phyloP scores from a whole-genome alignment of 1,140 invertebrate species.

The Caenorhabditis briggsae region DNA sequence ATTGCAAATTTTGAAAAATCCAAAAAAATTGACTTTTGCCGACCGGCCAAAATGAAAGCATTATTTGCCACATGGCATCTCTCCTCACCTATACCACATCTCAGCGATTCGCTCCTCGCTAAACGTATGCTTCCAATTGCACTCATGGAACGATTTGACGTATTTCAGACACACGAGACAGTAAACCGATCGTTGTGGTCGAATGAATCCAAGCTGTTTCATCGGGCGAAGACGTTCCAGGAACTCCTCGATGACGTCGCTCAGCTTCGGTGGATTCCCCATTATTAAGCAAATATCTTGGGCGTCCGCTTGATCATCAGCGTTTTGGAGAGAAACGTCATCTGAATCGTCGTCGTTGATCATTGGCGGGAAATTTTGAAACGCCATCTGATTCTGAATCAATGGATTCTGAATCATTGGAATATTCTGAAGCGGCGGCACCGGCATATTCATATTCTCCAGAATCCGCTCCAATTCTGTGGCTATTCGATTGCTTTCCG shows the following conservation, averaged over 20 bases:
- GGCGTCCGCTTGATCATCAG: too few species aligned
- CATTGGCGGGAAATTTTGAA: too few species aligned
- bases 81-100: constrained; percentile 20
- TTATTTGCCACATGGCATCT: too few species aligned
- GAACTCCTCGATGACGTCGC: constrained; percentile 33
- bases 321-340: too few species aligned
- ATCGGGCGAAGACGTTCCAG: not conserved
- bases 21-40: too few species aligned
- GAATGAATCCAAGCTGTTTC: constrained; percentile 20
- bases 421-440: too few species aligned
- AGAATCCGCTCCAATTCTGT: not conserved
- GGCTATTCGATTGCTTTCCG: not conserved
- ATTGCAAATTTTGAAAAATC: too few species aligned
- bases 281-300: not conserved
- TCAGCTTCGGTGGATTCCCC: not conserved
- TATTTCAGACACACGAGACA: constrained; percentile 21
- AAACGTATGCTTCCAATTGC: constrained; percentile 22
- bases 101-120: not conserved
- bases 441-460: not conserved
- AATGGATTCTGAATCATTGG: too few species aligned
- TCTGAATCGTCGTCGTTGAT: too few species aligned
- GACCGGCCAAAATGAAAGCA: too few species aligned
- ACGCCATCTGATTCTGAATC: too few species aligned
- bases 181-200: not conserved
- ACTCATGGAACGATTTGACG: not conserved